Base-by-base conservation (phyloP, 2,888 invertebrate species). In the Heliconius cydno region DNA sequence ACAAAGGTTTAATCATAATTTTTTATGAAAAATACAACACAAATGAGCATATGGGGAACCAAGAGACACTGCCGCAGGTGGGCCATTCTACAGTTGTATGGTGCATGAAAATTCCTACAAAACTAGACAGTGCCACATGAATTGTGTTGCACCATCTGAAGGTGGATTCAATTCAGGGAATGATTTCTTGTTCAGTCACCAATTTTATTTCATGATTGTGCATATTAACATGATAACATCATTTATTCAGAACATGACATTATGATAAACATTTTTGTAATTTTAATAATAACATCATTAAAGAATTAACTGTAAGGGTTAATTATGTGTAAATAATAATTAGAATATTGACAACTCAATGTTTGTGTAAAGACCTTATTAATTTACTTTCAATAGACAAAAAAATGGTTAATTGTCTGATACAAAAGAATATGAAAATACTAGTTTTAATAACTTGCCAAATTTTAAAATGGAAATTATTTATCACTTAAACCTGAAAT, bases 401-500 rank as follows among this genome's bases (percentile, higher is more conserved):
- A 68, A n/a, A 25, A 12, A 12, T n/a, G 38, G 68, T 73, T 57
- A n/a, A 19, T 19, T 25, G 3, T 76, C 75, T 46, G 46, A 25
- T 15, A 52, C 63, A 30, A 30, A 28, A 65, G 52, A 57, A 34
- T 34, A 34, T 34, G 34, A 34, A 34, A 46, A 25, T 66, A 41
- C n/a, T 52, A 60, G 57, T 22, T 46, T 12, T 41, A 34, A 41
- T 30, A 46, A 72, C 28, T 65, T 15, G 25, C 25, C 15, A 41
- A 15, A 68, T 25, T 25, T 70, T 15, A 41, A 41, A 41, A 70
- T 41, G 70, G 77, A 63, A 60, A 71, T 57, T 22, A 13, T 57
- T n/a, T n/a, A 73, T 9, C n/a, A 15, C 34, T n/a, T 60, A 38
- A 60, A 73, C 57, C 60, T 73, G 73, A 63, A 63, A 41, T 46